Percentiles rank a stretch among this genome's conserved stretches.
Evolutionary conservation across 1,140 invertebrate genomes (phyloP).

Genomic region (Drosophila aff.): DNA sequence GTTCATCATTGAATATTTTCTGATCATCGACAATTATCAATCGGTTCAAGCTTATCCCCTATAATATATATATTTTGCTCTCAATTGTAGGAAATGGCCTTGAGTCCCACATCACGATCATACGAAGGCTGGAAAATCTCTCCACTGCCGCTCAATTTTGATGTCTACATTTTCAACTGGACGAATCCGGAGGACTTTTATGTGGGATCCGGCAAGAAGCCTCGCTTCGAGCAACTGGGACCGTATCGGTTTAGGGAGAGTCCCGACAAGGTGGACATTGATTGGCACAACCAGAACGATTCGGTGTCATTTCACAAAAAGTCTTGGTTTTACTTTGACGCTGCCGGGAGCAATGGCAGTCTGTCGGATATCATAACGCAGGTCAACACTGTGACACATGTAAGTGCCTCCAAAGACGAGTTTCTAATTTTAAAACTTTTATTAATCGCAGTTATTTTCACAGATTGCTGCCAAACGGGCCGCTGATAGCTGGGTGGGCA

Average conservation of each 20-base stretch:
- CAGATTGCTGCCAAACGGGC: constrained; percentile 88
- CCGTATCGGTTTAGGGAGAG: constrained; percentile 92
- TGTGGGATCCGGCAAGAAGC: constrained; percentile 86
- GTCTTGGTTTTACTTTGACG: constrained; percentile 91
- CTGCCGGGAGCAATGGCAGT: constrained; percentile 89
- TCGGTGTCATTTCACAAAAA: constrained; percentile 94
- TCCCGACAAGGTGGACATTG: constrained; percentile 90
- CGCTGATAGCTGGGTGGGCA: constrained; percentile 4
- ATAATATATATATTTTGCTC: constrained; percentile 9
- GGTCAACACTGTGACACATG: constrained; percentile 91
- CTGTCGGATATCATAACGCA: constrained; percentile 91
- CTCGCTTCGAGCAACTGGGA: constrained; percentile 89
- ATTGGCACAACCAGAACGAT: constrained; percentile 89
- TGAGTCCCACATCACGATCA: constrained; percentile 87
- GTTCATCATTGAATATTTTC: constrained; percentile 1
- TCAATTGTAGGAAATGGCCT: constrained; percentile 87
- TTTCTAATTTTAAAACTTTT: background rate
- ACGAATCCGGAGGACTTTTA: constrained; percentile 89
- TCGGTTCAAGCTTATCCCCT: constrained; percentile 15
- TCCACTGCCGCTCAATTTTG: constrained; percentile 90
- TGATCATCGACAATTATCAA: constrained; percentile 11
- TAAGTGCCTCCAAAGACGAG: constrained; percentile 86
- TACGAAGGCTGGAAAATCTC: constrained; percentile 90
- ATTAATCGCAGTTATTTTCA: background rate
- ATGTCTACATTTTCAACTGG: constrained; percentile 93